Evolutionary conservation across 2,888 invertebrate genomes (phyloP).

Genomic region (Acanthococcus lagerstroemiae): DNA sequence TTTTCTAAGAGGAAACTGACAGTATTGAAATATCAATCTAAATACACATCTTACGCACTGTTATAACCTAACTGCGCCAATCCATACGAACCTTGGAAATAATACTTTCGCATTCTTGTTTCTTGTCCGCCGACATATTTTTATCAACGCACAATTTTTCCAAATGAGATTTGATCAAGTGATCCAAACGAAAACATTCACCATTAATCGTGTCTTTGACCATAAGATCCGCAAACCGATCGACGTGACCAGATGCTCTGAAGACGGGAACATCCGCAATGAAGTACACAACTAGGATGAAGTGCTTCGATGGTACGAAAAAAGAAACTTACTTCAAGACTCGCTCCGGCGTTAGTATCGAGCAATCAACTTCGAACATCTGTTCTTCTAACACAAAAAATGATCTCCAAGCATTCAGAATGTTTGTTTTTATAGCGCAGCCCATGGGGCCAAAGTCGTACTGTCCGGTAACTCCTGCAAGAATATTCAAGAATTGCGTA

Average conservation of each 20-base stretch:
- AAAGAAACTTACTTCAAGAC: constrained; percentile 63
- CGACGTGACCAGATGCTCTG: constrained; percentile 95
- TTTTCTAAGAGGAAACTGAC: neutral
- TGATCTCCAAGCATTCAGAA: constrained; percentile 85
- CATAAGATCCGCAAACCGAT: constrained; percentile 98
- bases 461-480: constrained; percentile 58
- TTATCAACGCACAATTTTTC: constrained; percentile 80
- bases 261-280: neutral
- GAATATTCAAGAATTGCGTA: neutral
- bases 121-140: constrained; percentile 58
- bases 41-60: neutral
- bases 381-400: constrained; percentile 95
- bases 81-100: constrained; percentile 54
- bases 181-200: constrained; percentile 95
- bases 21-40: neutral
- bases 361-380: constrained; percentile 98
- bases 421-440: constrained; percentile 92
- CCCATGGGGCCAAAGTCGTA: constrained; percentile 99
- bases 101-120: constrained; percentile 66
- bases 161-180: constrained; percentile 87
- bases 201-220: constrained; percentile 93
- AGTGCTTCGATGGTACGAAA: neutral
- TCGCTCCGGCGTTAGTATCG: constrained; percentile 91
- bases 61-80: neutral
- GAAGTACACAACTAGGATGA: neutral